Evolutionary conservation across 2,888 invertebrate genomes (phyloP).

Genomic region (Emesis russula): DNA sequence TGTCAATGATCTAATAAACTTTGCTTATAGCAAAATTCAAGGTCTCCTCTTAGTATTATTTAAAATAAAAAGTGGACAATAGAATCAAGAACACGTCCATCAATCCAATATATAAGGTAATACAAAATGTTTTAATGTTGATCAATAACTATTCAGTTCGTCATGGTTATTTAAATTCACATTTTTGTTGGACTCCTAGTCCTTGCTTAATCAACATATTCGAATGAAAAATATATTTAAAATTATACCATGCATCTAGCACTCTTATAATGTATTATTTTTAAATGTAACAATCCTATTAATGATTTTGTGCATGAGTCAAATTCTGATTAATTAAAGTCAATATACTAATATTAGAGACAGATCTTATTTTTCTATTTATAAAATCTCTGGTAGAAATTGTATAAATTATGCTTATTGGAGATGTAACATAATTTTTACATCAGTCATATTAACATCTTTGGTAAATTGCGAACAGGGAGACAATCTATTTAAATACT

Average conservation of each 20-base stretch:
- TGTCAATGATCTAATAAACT: constrained; percentile 32
- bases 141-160: constrained; percentile 93
- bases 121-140: constrained; percentile 92
- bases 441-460: constrained; percentile 92
- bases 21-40: constrained; percentile 35
- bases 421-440: constrained; percentile 87
- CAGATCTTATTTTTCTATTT: constrained; percentile 68
- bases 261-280: constrained; percentile 80
- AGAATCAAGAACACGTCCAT: constrained; percentile 85
- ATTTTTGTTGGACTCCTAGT: constrained; percentile 88
- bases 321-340: constrained; percentile 88
- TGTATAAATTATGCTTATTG: constrained; percentile 62
- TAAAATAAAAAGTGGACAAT: constrained; percentile 63
- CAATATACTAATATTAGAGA: constrained; percentile 89
- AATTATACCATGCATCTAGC: constrained; percentile 55
- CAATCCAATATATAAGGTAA: constrained; percentile 85
- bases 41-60: constrained; percentile 68
- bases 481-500: constrained; percentile 63
- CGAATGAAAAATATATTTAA: constrained; percentile 53
- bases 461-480: constrained; percentile 92
- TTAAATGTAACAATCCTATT: constrained; percentile 83
- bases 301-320: constrained; percentile 94
- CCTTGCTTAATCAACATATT: constrained; percentile 34
- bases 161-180: constrained; percentile 94
- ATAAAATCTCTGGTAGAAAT: constrained; percentile 79